Base-by-base conservation (phyloP, 2,888 invertebrate genomes). In the Hypolimnas misippus region DNA sequence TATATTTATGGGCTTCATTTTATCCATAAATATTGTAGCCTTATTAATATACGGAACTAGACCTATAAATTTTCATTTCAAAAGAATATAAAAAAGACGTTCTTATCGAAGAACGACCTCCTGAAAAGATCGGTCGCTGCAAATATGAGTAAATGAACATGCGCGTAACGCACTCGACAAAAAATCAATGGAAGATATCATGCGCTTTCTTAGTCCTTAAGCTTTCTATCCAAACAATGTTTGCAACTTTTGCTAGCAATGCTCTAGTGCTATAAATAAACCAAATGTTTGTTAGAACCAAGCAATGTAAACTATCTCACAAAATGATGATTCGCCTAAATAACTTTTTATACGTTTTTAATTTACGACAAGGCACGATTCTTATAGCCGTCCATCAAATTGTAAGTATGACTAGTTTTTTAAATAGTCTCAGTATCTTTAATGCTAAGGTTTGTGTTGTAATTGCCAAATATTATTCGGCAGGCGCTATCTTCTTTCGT, bases 301-400 rank as follows among this genome's bases (percentile, higher is more conserved):
- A 87, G 79, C 79, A 84, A 85, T 89, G 89, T 82, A 84, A 87
- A 71, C 72, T 87, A 46, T 82, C 84, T 62, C 80, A 86, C 77
- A 88, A 87, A 74, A 87, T 89, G 82, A 87, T 87, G 84, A 83
- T 87, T 75, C 89, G 90, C 65, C 79, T 90, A 66, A 87, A 86
- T 66, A 88, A 89, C 77, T 92, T 92, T 83, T 84, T 92, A 76
- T 91, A 86, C 71, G 82, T 92, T 78, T 92, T 92, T 70, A 90
- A 89, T 85, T 86, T 92, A 80, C 89, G 92, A 53, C 92, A 92
- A 81, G 92, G 92, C 71, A 86, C 92, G 70, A 92, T 92, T 76
- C 84, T 92, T 50, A 91, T 92, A 74, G 92, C 92, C 83, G 87
- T 92, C 81, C 92, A 92, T 82, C 92, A 92, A 85, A 92, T 92